phyloP scores from a whole-genome alignment of 2,888 invertebrate species.

The Slavum lentiscoides region DNA sequence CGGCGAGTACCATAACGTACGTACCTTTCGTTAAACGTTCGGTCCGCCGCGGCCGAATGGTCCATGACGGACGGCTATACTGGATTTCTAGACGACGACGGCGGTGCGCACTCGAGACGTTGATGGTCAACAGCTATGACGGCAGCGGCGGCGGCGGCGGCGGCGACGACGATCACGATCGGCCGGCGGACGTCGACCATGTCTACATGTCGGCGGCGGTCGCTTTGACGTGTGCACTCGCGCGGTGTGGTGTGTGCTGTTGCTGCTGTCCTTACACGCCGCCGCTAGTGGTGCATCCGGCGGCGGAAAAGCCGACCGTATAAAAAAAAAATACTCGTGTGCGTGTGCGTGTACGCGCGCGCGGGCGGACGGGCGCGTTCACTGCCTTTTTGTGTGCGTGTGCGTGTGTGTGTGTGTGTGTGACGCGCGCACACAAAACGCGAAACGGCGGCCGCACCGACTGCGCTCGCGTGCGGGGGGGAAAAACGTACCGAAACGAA shows the following conservation, averaged over 20 bases:
- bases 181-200: constrained; percentile 16
- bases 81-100: neutral
- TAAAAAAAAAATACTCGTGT: too few relatives aligned
- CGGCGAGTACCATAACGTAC: neutral
- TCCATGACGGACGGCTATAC: constrained; percentile 27
- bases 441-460: too few relatives aligned
- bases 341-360: neutral
- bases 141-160: constrained; percentile 1
- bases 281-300: constrained; percentile 8
- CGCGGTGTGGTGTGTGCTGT: neutral
- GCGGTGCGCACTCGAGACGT: constrained; percentile 17
- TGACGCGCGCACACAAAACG: neutral
- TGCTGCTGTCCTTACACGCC: too few relatives aligned
- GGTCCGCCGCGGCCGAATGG: constrained; percentile 35
- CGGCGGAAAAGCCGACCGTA: constrained; percentile 7
- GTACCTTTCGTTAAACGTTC: constrained; percentile 48
- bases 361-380: too few relatives aligned
- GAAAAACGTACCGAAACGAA: too few relatives aligned
- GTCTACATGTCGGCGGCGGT: constrained; percentile 27
- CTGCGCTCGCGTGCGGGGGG: too few relatives aligned
- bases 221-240: neutral
- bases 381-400: too few relatives aligned
- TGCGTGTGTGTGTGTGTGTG: constrained; percentile 1
- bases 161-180: neutral
- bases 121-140: constrained; percentile 19